These are phyloP conservation scores for Acronicta alni DNA, from an alignment of 2,888 invertebrate genomes.

Conservation along the genomic window DNA sequence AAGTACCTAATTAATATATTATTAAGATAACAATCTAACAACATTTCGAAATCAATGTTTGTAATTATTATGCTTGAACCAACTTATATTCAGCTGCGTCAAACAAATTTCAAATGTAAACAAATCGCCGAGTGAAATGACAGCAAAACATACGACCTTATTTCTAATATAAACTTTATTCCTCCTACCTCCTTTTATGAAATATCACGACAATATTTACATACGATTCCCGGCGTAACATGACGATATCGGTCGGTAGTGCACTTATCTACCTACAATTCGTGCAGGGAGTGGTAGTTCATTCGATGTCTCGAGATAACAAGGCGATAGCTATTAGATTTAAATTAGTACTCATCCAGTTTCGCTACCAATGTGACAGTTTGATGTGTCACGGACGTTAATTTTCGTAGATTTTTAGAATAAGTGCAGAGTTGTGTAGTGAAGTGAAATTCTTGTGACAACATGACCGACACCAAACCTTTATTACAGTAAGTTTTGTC, in stretches of 20 bases:
- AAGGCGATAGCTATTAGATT: constrained; percentile 61
- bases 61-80: too few relatives aligned
- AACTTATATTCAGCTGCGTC: too few relatives aligned
- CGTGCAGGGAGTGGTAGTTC: constrained; percentile 51
- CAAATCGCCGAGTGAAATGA: too few relatives aligned
- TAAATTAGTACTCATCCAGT: constrained; percentile 61
- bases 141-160: too few relatives aligned
- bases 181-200: constrained; percentile 3
- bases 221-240: constrained; percentile 26
- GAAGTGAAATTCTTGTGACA: constrained; percentile 37
- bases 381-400: constrained; percentile 28
- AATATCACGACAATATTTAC: constrained; percentile 38
- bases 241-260: constrained; percentile 40
- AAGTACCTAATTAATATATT: too few relatives aligned
- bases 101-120: too few relatives aligned
- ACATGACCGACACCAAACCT: constrained; percentile 74
- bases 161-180: neutral
- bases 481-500: constrained; percentile 74
- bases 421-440: constrained; percentile 41
- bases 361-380: constrained; percentile 44
- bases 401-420: constrained; percentile 12
- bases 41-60: too few relatives aligned
- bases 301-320: constrained; percentile 51
- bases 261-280: constrained; percentile 54
- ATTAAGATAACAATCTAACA: too few relatives aligned